Conservation (phyloP, 2,888 invertebrate genomes). For the Icerya purchasi region DNA sequence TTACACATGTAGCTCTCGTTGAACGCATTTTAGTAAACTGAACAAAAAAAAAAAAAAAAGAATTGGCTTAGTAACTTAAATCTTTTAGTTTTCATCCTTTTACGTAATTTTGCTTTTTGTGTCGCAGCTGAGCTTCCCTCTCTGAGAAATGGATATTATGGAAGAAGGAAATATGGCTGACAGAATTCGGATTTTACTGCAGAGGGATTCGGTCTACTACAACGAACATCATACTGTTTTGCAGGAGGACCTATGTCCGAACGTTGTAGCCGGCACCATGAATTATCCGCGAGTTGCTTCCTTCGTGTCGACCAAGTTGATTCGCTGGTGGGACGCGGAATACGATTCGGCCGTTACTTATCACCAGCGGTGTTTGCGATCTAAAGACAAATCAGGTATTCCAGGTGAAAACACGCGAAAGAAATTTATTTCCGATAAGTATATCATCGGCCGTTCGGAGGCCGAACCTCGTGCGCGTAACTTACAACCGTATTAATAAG, state of each 20-base stretch:
- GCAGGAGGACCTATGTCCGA: slow-evolving; percentile 53
- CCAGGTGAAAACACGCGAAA: too few species aligned
- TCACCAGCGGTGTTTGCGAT: not conserved
- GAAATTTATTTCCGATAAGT: too few species aligned
- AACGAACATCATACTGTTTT: slow-evolving; percentile 47
- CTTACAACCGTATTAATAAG: too few species aligned
- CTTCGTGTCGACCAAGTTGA: slow-evolving; percentile 61
- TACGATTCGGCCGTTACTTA: slow-evolving; percentile 24
- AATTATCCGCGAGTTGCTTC: slow-evolving; percentile 68
- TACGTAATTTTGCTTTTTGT: too few species aligned
- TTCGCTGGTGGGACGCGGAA: slow-evolving; percentile 71
- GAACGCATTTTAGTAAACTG: too few species aligned
- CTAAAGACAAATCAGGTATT: not conserved
- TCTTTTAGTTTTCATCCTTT: too few species aligned
- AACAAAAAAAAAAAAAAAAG: too few species aligned
- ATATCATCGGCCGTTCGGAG: too few species aligned
- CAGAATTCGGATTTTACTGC: slow-evolving; percentile 55
- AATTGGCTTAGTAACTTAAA: too few species aligned
- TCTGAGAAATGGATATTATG: slow-evolving; percentile 70
- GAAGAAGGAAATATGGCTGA: slow-evolving; percentile 81
- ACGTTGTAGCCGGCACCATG: slow-evolving; percentile 57
- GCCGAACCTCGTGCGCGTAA: too few species aligned
- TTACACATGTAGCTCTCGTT: too few species aligned
- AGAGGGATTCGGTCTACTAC: slow-evolving; percentile 64
- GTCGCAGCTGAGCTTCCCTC: too few species aligned